These are phyloP conservation scores for Drosophila prosaltans DNA, from an alignment of 1,140 invertebrate genomes.

Conservation along the genomic window DNA sequence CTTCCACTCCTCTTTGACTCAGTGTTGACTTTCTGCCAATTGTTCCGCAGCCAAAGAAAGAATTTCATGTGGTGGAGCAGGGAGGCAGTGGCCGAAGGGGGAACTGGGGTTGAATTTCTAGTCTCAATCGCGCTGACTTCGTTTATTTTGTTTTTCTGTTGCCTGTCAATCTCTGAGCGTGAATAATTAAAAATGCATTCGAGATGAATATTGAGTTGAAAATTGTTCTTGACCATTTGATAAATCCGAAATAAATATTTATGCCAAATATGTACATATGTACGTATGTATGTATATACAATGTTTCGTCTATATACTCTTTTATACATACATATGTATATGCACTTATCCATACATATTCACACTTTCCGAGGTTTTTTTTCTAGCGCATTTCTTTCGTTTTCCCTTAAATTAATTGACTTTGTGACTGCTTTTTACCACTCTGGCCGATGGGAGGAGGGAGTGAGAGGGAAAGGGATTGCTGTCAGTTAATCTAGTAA, in stretches of 20 bases:
- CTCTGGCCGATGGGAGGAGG: background rate
- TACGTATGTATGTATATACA: no score
- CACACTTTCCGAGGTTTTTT: constrained; percentile 10
- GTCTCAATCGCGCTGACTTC: background rate
- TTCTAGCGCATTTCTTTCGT: background rate
- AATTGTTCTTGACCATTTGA: background rate
- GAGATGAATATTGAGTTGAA: background rate
- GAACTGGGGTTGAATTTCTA: background rate
- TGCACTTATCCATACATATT: background rate
- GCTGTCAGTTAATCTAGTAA: constrained; percentile 6
- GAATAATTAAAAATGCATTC: background rate
- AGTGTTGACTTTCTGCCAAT: background rate
- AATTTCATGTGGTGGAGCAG: background rate
- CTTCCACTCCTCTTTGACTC: background rate
- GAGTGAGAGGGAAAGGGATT: background rate
- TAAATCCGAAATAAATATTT: background rate
- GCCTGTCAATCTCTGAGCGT: background rate
- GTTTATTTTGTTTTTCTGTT: background rate
- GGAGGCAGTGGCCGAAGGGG: background rate
- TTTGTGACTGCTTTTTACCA: constrained; percentile 4
- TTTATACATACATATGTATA: background rate
- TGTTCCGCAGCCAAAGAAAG: background rate
- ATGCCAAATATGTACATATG: no score
- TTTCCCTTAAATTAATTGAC: constrained; percentile 10
- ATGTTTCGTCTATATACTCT: no score